Evolutionary conservation across 2,113 vertebrate genomes (phyloP).

Genomic region (Scomber scombrus): DNA sequence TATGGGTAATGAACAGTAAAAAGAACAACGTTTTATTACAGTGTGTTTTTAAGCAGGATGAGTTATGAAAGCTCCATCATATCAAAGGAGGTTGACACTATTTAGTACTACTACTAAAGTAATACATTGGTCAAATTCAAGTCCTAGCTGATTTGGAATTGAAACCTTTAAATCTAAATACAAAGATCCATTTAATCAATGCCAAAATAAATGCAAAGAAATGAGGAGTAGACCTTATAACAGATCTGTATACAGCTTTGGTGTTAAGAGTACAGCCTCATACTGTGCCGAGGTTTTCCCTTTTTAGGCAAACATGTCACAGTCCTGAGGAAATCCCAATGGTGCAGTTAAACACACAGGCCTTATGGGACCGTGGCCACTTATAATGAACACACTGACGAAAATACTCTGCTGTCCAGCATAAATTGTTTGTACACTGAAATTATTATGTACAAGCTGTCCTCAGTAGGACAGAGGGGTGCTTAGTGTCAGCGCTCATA

Average conservation of each 20-base stretch:
- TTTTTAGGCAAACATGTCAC: constrained; percentile 31
- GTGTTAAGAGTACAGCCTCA: not conserved
- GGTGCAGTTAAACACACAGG: not conserved
- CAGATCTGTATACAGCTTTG: not conserved
- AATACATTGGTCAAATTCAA: no score
- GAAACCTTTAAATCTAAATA: no score
- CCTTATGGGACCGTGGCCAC: not conserved
- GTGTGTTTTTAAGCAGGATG: no score
- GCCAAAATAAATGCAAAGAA: not conserved
- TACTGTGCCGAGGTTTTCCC: not conserved
- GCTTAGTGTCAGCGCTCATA: not conserved
- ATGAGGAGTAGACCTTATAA: not conserved
- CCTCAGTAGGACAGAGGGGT: not conserved
- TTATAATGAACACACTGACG: not conserved
- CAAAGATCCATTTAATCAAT: not conserved
- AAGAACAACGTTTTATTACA: no score
- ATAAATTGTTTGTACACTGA: constrained; percentile 30
- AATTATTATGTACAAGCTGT: constrained; percentile 25
- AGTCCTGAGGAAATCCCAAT: constrained; percentile 45
- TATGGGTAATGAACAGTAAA: no score
- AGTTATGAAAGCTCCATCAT: no score
- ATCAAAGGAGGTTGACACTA: no score
- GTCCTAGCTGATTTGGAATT: no score
- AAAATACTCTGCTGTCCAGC: not conserved
- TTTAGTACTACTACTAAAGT: no score